Base-by-base conservation (phyloP, 2,113 vertebrate species). In the Castor canadensis region DNA sequence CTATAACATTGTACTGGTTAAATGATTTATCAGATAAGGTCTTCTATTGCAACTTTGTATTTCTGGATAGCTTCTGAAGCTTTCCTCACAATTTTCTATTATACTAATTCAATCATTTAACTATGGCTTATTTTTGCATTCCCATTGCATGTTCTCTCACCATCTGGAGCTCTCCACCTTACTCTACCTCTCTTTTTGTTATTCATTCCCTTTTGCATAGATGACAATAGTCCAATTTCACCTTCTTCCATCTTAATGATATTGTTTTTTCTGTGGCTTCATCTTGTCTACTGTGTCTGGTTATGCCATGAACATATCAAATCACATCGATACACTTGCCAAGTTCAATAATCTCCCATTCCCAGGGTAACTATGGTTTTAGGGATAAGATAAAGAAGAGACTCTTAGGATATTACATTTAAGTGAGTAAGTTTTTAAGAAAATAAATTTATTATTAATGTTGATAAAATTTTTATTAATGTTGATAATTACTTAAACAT, bases 391-490 rank as follows among this genome's bases (percentile, higher is more conserved):
- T 20, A 71, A 56, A 43, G 88, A 72, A 91, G 1, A 22, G 8
- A 82, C 2, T 45, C n/a, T 43, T 72, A 20, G n/a, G 9, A 54
- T 76, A 38, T 49, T 91, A 28, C 80, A 40, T 87, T 82, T 72
- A 73, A 92, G 45, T 58, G 35, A 79, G 2, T 79, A 92, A 77
- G 11, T 80, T 32, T 86, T 60, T 72, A 6, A 72, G 9, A 69
- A 45, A 47, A 62, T 28, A 32, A 94, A 89, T 87, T 96, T 86
- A 58, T 87, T 71, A 52, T 87, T 54, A 45, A 58, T 54, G 2
- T n/a, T 71, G 83, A 52, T 67, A 45, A 92, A 86, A 84, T 96
- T 92, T 69, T 87, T 64, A 79, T 82, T 67, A 58, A 67, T 62
- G 1, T 28, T 58, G 85, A 60, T 69, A 88, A 94, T 67, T 12